Evolutionary conservation across 35 echinoderm and acorn worm genomes (phyloP).

Genomic region (Hemicentrotus pulcherrimus): DNA sequence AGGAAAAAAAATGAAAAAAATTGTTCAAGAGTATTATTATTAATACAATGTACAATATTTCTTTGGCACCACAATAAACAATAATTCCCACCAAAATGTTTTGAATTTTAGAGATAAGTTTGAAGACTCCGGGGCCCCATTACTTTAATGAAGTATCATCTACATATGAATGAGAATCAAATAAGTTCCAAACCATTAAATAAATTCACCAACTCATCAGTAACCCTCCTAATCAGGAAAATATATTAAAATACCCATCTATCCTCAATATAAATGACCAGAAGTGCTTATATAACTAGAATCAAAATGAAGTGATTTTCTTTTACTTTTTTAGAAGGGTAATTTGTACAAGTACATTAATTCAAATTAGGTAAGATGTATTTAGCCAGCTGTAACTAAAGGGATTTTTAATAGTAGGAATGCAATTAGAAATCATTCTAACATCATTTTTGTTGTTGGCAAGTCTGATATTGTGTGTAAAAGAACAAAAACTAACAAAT

Average conservation of each 20-base stretch:
- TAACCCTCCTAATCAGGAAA: neutral
- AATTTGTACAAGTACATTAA: neutral
- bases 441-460: neutral
- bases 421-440: neutral
- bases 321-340: neutral
- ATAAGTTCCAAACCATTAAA: neutral
- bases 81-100: neutral
- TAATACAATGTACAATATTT: neutral
- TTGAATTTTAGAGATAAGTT: neutral
- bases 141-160: neutral
- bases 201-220: neutral
- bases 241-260: neutral
- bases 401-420: neutral
- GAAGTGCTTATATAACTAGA: too few species aligned
- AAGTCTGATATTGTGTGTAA: neutral
- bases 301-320: neutral
- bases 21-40: neutral
- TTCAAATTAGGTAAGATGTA: neutral
- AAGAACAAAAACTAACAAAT: neutral
- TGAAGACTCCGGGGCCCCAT: neutral
- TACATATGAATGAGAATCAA: neutral
- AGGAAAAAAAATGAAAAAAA: neutral
- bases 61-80: neutral
- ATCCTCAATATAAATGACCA: neutral
- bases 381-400: neutral